Base-by-base conservation (phyloP, 1,140 invertebrate genomes). In the Drosophila willistoni region DNA sequence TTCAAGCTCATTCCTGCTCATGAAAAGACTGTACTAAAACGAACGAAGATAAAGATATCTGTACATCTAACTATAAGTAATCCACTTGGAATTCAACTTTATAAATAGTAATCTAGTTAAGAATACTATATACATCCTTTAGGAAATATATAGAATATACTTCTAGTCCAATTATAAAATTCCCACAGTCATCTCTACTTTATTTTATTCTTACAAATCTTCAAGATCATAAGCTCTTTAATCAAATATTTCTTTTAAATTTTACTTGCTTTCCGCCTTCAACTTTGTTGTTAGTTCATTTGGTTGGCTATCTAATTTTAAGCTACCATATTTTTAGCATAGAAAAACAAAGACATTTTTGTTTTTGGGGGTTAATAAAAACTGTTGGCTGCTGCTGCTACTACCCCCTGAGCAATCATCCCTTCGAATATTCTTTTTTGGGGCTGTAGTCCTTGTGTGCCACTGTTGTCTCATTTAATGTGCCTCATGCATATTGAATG, bases 401-500 rank as follows among this genome's bases (percentile, higher is more conserved):
- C 72, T 64, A 87, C 69, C 83, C 75, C 76, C 13, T 57, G 33
- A 55, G 22, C 12, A 64, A 65, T 42, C 74, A 76, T 33, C 63
- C 34, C 33, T 6, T 19, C 22, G 41, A 60, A 62, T 10, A 55
- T 33, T 19, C 65, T 63, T 56, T 22, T 13, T 17, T 56, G 55
- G 55, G 33, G 70, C 42, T 57, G 62, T 61, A 39, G 36, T 39
- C 36, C 12, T 12, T 39, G 36, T 39, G 36, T 39, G 51, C 56
- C 61, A 67, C 81, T 71, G 71, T 19, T 47, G 14, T 54, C 55
- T 83, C 79, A 73, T 87, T 86, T 86, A 87, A 86, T 86, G 83
- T 73, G 68, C 7, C 70, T 80, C 77, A 87, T 86, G 73, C 62
- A 86, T 86, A 87, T 83, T 86, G 72, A 42, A 86, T 83, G 54